These are phyloP conservation scores for Rhyacophila evoluta DNA, from an alignment of 2,888 invertebrate species.

Conservation along the genomic window DNA sequence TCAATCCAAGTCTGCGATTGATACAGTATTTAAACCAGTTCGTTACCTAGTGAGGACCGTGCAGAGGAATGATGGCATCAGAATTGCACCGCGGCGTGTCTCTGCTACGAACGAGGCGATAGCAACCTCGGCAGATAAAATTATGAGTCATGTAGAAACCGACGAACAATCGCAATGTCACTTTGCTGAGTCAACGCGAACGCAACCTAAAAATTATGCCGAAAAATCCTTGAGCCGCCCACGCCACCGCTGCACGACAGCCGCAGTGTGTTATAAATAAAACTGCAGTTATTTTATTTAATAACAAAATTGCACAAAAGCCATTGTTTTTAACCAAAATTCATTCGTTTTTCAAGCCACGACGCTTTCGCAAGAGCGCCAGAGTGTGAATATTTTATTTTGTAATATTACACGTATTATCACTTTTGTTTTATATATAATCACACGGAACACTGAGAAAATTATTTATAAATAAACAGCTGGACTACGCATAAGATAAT, in stretches of 20 bases:
- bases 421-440: too few relatives aligned
- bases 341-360: not conserved
- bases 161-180: not conserved
- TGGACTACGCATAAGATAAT: too few relatives aligned
- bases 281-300: not conserved
- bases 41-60: not conserved
- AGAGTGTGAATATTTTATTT: too few relatives aligned
- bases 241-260: not conserved
- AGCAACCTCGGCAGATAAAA: not conserved
- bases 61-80: not conserved
- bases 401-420: too few relatives aligned
- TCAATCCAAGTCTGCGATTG: too few relatives aligned
- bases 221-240: constrained; percentile 30
- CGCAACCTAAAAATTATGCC: constrained; percentile 29
- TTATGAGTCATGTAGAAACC: constrained; percentile 7
- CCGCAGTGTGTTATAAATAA: not conserved
- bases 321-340: not conserved
- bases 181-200: constrained; percentile 15
- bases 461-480: too few relatives aligned
- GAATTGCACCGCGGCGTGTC: not conserved
- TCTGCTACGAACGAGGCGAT: not conserved
- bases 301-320: not conserved
- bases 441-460: too few relatives aligned
- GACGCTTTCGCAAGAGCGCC: not conserved
- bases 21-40: not conserved